Evolutionary conservation across 2,113 vertebrate species (phyloP).

Genomic region (Periophthalmodon schlosseri): DNA sequence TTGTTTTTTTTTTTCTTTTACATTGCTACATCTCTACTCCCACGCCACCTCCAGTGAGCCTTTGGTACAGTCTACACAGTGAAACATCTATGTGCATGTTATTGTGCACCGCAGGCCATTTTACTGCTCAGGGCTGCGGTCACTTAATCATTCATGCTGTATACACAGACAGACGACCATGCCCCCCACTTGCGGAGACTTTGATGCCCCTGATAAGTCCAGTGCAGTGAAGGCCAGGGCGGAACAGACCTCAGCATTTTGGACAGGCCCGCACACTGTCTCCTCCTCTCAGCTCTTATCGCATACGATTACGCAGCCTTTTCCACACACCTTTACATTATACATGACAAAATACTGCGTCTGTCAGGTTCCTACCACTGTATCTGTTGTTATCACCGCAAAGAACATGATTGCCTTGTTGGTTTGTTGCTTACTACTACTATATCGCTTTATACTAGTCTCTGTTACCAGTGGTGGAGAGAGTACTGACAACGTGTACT

Average conservation of each 20-base stretch:
- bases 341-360: conserved; percentile 24
- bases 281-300: conserved; percentile 38
- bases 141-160: conserved; percentile 4
- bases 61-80: neutral
- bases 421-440: neutral
- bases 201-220: conserved; percentile 37
- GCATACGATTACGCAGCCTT: conserved; percentile 32
- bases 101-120: neutral
- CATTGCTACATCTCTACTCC: neutral
- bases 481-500: too few species aligned
- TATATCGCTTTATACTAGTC: neutral
- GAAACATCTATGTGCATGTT: conserved; percentile 2
- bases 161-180: neutral
- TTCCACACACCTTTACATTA: conserved; percentile 37
- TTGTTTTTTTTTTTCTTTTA: neutral
- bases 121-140: neutral
- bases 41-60: neutral
- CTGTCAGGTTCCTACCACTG: conserved; percentile 8
- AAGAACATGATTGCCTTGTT: neutral
- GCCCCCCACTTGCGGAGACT: conserved; percentile 7
- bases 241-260: conserved; percentile 18
- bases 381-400: neutral
- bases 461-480: too few species aligned
- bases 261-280: conserved; percentile 26
- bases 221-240: conserved; percentile 32